A percentile compares a stretch with the other conserved stretches of the same genome.
Conservation (phyloP, 2,113 vertebrate genomes). For the Pseudonaja textilis region DNA sequence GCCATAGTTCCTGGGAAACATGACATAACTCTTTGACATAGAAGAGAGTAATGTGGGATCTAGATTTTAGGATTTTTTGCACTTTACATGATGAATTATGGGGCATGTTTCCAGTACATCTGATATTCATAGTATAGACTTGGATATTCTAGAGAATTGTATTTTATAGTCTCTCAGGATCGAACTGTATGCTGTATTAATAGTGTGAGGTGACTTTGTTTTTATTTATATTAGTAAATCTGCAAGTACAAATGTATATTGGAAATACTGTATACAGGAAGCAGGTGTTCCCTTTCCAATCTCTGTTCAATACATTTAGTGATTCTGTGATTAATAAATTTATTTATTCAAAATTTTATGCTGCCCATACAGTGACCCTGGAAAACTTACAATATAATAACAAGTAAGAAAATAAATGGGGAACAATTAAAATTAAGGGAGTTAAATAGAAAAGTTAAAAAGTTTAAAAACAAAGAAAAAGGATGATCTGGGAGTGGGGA, state of each 20-base stretch:
- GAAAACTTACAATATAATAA: neutral
- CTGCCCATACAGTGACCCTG: neutral
- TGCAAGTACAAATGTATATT: neutral
- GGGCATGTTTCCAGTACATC: neutral
- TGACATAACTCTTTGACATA: neutral
- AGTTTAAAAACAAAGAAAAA: neutral
- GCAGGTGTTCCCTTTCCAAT: neutral
- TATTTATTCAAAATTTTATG: neutral
- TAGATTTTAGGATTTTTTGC: neutral
- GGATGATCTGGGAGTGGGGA: neutral
- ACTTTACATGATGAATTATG: neutral
- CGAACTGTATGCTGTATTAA: neutral
- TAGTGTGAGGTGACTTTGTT: neutral
- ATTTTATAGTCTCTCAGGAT: neutral
- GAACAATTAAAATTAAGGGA: neutral
- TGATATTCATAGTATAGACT: neutral
- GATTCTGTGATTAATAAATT: neutral
- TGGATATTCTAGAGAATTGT: neutral
- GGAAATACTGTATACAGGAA: neutral
- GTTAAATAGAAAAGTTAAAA: neutral
- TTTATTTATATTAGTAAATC: neutral
- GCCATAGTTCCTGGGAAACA: neutral
- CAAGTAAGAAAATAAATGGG: neutral
- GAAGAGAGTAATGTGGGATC: neutral
- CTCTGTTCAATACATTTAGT: neutral